Evolutionary conservation across 2,113 vertebrate species (phyloP), one percentile per base, ranked within the genome.

Genomic region (Hylia prasina): DNA sequence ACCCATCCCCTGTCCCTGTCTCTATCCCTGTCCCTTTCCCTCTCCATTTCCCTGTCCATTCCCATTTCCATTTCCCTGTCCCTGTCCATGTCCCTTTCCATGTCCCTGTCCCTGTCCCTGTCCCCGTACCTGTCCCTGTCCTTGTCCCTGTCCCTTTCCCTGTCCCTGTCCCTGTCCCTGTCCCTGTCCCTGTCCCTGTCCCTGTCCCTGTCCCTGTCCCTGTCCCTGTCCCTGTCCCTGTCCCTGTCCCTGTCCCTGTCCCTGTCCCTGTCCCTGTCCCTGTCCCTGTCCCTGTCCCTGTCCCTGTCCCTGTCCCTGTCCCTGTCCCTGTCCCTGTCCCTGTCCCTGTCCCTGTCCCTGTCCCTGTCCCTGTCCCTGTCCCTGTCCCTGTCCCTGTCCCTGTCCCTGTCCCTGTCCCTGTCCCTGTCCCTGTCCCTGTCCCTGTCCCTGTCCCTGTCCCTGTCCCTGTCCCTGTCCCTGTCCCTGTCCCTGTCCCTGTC

Each of bases 271-370:
- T 28, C 25, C 39, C 13, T 56, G 5, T 16, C n/a, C 71, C 31
- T 42, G 7, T 16, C 27, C 15, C 35, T 25, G 13, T 35, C 56
- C 37, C 39, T 63, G 4, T 8, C 22, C 22, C 20, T 11, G 10
- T 61, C 58, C 16, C 37, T 40, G 3, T 40, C 47, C 31, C 11
- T n/a, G 6, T 31, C 18, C 39, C 15, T 19, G 3, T 42, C 30
- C 44, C 7, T 11, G 3, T 16, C 12, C 39, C 16, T 19, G 1
- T 25, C 22, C 51, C 8, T 17, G 1, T 11, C 40, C 7, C 6
- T 19, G 2, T 20, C 18, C 19, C 15, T 30, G 8, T 30, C 19
- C 24, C 24, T 42, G 40, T 42, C 40, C 31, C 9, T 10, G 40
- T 27, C 31, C 37, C 11, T 71, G 7, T 15, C 33, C 70, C 30